phyloP scores from a whole-genome alignment of 2,797 vertebrate genomes.

The Amniataba percoides region DNA sequence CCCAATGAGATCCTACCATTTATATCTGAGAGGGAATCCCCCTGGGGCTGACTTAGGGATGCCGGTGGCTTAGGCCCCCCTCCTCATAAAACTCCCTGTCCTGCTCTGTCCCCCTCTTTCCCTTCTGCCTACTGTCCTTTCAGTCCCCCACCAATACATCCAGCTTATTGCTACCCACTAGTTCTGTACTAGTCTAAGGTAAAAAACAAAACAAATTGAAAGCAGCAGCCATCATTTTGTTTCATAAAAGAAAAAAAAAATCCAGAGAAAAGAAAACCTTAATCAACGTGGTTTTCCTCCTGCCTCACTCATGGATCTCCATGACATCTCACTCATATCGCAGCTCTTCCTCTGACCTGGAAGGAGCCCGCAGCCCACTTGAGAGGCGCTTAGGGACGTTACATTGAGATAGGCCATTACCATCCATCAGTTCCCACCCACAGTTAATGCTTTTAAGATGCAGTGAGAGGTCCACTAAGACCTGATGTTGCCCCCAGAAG shows the following conservation, averaged over 20 bases:
- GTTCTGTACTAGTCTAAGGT: slow-evolving; percentile 26
- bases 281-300: slow-evolving; percentile 39
- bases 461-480: slow-evolving; percentile 79
- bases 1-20: slow-evolving; percentile 83
- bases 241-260: slow-evolving; percentile 27
- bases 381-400: slow-evolving; percentile 76
- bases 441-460: slow-evolving; percentile 84
- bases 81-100: slow-evolving; percentile 50
- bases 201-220: slow-evolving; percentile 21
- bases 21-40: slow-evolving; percentile 82
- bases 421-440: slow-evolving; percentile 81
- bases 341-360: slow-evolving; percentile 71
- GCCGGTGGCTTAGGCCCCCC: slow-evolving; percentile 64
- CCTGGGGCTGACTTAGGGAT: slow-evolving; percentile 79
- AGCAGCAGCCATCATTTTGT: slow-evolving; percentile 37
- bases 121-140: slow-evolving; percentile 47
- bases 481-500: slow-evolving; percentile 71
- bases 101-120: slow-evolving; percentile 47
- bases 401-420: slow-evolving; percentile 77
- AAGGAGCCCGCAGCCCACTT: slow-evolving; percentile 72
- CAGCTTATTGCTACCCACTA: slow-evolving; percentile 22
- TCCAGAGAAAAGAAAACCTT: slow-evolving; percentile 29
- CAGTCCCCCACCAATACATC: slow-evolving; percentile 41
- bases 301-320: slow-evolving; percentile 49
- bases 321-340: slow-evolving; percentile 71